A percentile compares a stretch with the other conserved stretches of the same genome.
Evolutionary conservation across 2,888 invertebrate genomes (phyloP).

Genomic region (Caradrina clavipalpis): DNA sequence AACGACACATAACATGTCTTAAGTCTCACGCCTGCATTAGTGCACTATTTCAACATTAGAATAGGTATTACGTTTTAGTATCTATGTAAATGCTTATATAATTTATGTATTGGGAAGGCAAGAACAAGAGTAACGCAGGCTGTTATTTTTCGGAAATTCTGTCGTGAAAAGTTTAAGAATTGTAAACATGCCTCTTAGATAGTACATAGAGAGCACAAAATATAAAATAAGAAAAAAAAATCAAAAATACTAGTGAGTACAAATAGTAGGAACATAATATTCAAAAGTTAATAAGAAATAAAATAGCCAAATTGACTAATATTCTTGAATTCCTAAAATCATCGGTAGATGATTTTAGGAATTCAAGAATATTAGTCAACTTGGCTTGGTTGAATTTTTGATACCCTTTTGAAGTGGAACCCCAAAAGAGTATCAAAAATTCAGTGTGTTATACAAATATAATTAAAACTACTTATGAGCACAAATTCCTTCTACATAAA

Average conservation of each 20-base stretch:
- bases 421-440: background rate
- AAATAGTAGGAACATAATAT: no score
- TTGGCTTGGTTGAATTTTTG: no score
- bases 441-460: background rate
- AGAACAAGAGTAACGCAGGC: background rate
- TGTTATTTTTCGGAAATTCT: background rate
- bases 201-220: no score
- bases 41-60: constrained; percentile 47
- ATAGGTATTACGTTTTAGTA: background rate
- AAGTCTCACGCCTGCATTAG: constrained; percentile 27
- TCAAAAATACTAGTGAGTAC: no score
- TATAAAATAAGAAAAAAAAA: no score
- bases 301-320: no score
- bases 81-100: background rate
- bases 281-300: no score
- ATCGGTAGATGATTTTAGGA: no score
- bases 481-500: constrained; percentile 38
- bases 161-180: background rate
- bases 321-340: no score
- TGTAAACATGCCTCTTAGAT: no score
- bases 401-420: background rate
- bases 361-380: no score
- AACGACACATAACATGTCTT: constrained; percentile 8
- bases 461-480: background rate
- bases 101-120: background rate